Evolutionary conservation across 2,888 invertebrate genomes (phyloP), one percentile per base, ranked within the genome.

Genomic region (Cyrtodaria siliqua): DNA sequence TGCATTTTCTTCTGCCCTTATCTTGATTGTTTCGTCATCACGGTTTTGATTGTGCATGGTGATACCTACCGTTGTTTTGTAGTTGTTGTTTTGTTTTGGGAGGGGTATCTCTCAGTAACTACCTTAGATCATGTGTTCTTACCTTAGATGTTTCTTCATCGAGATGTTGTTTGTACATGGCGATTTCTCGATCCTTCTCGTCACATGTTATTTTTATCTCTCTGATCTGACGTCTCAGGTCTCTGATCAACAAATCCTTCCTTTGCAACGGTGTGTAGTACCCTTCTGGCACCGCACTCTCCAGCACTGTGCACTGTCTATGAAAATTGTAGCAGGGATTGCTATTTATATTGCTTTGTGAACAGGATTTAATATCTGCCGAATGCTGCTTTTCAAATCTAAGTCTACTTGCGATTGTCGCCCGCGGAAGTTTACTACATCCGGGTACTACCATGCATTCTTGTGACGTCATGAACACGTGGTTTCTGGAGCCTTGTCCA

Each of bases 241-340:
- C 83, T 42, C 76, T 83, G 14, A 89, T 69, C 18, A 83, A 52
- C 18, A 82, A 81, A 18, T 88, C 89, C 57, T 87, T 89, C 33
- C 88, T 76, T 70, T 89, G 89, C 44, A 84, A 84, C 2, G 89
- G 89, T 2, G 89, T 89, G 64, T 85, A 59, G 70, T 89, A 89
- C 6, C 78, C 78, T n/a, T 85, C 80, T 18, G 83, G 76, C 4
- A 62, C 70, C n/a, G n/a, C n/a, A n/a, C n/a, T n/a, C n/a, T n/a
- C n/a, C n/a, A n/a, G n/a, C 9, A 81, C 71, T 8, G 33, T 33
- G 56, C 82, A 83, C 2, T 71, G 67, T 9, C 60, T 64, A 16
- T 71, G 67, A 12, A 33, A 33, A 4, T 12, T 12, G 27, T 64
- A 61, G 1, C 78, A 69, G 0, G 67, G 57, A 8, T 67, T 57